These are phyloP conservation scores for Heliothis peltigera DNA, from an alignment of 2,888 invertebrate species.

Conservation along the genomic window DNA sequence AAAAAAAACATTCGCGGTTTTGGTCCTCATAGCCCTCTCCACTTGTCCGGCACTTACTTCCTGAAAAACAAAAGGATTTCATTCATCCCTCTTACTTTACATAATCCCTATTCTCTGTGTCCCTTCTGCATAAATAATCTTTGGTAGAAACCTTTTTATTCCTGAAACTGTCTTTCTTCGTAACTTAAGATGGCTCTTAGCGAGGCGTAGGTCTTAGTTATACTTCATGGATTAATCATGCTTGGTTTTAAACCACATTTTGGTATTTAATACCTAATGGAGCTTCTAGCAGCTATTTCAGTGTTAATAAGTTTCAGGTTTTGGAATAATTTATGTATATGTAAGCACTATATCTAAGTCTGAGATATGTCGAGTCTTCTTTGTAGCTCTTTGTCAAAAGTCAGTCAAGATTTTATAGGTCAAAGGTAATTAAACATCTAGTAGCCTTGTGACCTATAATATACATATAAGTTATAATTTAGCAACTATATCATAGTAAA, in stretches of 20 bases:
- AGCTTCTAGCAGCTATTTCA: slow-evolving; percentile 17
- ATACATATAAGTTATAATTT: no score
- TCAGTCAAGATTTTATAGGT: no score
- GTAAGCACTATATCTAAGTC: background rate
- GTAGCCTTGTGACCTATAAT: no score
- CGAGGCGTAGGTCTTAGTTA: slow-evolving; percentile 45
- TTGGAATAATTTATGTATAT: slow-evolving; percentile 12
- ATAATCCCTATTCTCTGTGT: slow-evolving; percentile 29
- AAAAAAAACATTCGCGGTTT: no score
- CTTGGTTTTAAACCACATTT: slow-evolving; percentile 15
- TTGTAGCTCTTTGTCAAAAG: background rate
- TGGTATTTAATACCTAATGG: slow-evolving; percentile 9
- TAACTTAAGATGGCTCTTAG: slow-evolving; percentile 15
- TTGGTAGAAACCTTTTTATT: slow-evolving; percentile 38
- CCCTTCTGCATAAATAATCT: slow-evolving; percentile 41
- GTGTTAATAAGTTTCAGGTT: slow-evolving; percentile 19
- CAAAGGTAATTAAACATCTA: no score
- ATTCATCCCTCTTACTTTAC: slow-evolving; percentile 28
- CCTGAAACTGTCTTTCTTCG: background rate
- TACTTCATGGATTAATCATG: slow-evolving; percentile 48
- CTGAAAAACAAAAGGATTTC: slow-evolving; percentile 28
- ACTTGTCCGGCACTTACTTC: background rate
- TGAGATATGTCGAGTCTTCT: background rate
- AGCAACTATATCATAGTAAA: no score
- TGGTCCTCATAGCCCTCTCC: background rate